Evolutionary conservation across 2,797 vertebrate genomes (phyloP).

Genomic region (Peromyscus nudipes): DNA sequence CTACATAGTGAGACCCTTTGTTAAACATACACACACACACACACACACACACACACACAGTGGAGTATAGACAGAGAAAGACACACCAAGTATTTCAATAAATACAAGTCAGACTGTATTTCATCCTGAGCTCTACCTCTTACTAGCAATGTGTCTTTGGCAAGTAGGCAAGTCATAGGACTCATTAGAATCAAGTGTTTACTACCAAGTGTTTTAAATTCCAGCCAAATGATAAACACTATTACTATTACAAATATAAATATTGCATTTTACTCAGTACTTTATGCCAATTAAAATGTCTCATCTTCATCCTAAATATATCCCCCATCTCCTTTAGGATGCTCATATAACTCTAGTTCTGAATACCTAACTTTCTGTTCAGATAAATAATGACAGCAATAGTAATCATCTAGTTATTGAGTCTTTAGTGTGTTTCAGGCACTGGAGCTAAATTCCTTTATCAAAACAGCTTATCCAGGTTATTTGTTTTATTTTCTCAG

Average conservation of each 20-base stretch:
- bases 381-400: slow-evolving; percentile 56
- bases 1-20: neutral
- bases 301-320: slow-evolving; percentile 47
- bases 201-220: slow-evolving; percentile 63
- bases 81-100: slow-evolving; percentile 40
- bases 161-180: slow-evolving; percentile 57
- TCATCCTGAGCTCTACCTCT: slow-evolving; percentile 59
- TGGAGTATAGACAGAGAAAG: neutral
- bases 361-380: slow-evolving; percentile 49
- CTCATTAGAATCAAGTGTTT: slow-evolving; percentile 47
- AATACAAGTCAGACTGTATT: slow-evolving; percentile 34
- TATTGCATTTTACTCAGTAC: slow-evolving; percentile 23
- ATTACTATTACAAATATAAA: slow-evolving; percentile 29
- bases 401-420: slow-evolving; percentile 51
- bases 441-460: slow-evolving; percentile 51
- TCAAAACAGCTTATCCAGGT: neutral
- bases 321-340: slow-evolving; percentile 36
- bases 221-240: slow-evolving; percentile 45
- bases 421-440: slow-evolving; percentile 36
- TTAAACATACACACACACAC: neutral
- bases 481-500: neutral
- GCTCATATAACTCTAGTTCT: slow-evolving; percentile 43
- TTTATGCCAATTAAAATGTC: slow-evolving; percentile 19
- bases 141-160: slow-evolving; percentile 24
- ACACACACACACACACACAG: neutral